phyloP scores from a whole-genome alignment of 2,888 invertebrate genomes.

The Aplocera efformata region DNA sequence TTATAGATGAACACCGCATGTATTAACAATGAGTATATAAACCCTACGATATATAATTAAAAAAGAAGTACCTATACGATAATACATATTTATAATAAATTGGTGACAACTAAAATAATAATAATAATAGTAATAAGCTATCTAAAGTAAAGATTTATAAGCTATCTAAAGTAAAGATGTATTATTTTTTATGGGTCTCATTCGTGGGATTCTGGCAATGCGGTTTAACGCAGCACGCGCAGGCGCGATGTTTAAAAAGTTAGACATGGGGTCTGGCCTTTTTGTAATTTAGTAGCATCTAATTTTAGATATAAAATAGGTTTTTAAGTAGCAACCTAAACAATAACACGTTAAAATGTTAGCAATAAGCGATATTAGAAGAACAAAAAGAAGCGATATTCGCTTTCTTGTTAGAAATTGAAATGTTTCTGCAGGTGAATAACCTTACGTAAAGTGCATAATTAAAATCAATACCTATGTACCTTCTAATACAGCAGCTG shows the following conservation, averaged over 20 bases:
- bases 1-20: too few relatives aligned
- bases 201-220: too few relatives aligned
- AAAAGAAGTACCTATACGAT: too few relatives aligned
- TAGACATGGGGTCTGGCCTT: constrained; percentile 32
- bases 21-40: too few relatives aligned
- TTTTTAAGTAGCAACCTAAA: constrained; percentile 45
- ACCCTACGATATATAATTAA: too few relatives aligned
- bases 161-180: too few relatives aligned
- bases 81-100: too few relatives aligned
- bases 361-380: constrained; percentile 44
- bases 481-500: constrained; percentile 8
- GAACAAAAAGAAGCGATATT: constrained; percentile 59
- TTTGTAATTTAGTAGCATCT: constrained; percentile 34
- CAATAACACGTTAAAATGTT: constrained; percentile 57
- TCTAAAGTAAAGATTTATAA: too few relatives aligned
- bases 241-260: constrained; percentile 48
- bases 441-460: constrained; percentile 28
- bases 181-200: too few relatives aligned
- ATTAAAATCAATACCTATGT: constrained; percentile 54
- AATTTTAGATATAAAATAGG: constrained; percentile 37
- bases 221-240: too few relatives aligned
- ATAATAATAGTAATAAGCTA: too few relatives aligned
- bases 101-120: too few relatives aligned
- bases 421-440: constrained; percentile 73
- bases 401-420: constrained; percentile 62